Percentiles rank a stretch among this genome's conserved stretches.
Evolutionary conservation across 1,140 invertebrate species (phyloP).

Genomic region (Apis florea): DNA sequence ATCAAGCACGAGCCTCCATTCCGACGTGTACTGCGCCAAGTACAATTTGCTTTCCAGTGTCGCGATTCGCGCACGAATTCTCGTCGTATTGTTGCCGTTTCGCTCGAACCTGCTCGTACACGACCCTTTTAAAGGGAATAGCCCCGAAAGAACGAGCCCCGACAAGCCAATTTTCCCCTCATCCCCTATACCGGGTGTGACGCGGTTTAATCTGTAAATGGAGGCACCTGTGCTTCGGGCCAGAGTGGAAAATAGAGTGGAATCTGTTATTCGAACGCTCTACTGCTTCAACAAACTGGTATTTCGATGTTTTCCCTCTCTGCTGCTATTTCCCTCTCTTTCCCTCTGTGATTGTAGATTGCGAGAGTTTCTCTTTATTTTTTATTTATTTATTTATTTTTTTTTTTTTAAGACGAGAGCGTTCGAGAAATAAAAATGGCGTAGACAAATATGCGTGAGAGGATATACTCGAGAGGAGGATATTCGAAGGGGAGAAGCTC

Average conservation of each 20-base stretch:
- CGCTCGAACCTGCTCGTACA: background rate
- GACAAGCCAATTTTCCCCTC: background rate
- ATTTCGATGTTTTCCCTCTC: background rate
- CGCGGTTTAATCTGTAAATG: slow-evolving; percentile 29
- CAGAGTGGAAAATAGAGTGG: slow-evolving; percentile 24
- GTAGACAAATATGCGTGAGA: too few species aligned
- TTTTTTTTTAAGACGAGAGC: background rate
- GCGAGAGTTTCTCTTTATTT: background rate
- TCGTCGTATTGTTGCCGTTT: slow-evolving; percentile 6
- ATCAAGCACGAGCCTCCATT: slow-evolving; percentile 9
- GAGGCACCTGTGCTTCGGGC: slow-evolving; percentile 10
- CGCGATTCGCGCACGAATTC: background rate
- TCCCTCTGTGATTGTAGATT: background rate
- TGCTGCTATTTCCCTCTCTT: background rate
- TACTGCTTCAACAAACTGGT: slow-evolving; percentile 9
- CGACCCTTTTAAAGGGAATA: slow-evolving; percentile 39
- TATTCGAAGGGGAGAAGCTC: too few species aligned
- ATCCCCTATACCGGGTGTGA: slow-evolving; percentile 3
- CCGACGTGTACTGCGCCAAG: background rate
- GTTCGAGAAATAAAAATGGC: background rate
- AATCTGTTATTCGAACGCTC: slow-evolving; percentile 26
- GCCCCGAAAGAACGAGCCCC: background rate
- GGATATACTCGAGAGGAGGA: too few species aligned
- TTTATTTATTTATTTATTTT: background rate
- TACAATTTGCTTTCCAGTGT: slow-evolving; percentile 2